Evolutionary conservation across 1,140 invertebrate genomes (phyloP).

Genomic region (Papilio polyxenes): DNA sequence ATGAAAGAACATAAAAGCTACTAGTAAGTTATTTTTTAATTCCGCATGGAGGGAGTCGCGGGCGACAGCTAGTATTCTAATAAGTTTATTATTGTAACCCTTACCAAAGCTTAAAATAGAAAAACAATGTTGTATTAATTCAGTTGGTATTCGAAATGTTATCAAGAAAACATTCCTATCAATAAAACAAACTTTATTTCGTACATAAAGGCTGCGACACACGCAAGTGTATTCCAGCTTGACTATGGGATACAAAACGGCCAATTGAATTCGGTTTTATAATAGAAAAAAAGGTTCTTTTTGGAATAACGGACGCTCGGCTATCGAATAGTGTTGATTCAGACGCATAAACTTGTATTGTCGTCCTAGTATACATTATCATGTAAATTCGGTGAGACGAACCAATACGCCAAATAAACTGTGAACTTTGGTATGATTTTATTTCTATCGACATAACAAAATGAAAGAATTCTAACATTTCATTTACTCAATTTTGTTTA

Average conservation of each 20-base stretch:
- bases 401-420: conserved; percentile 16
- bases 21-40: no score
- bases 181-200: conserved; percentile 25
- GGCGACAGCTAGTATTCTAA: no score
- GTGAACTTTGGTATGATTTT: neutral
- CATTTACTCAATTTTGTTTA: neutral
- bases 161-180: conserved; percentile 24
- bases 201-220: conserved; percentile 15
- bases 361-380: conserved; percentile 40
- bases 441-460: neutral
- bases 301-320: conserved; percentile 29
- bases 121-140: neutral
- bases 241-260: conserved; percentile 34
- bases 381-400: conserved; percentile 41
- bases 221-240: conserved; percentile 32
- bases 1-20: no score
- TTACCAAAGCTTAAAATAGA: neutral
- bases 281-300: conserved; percentile 30
- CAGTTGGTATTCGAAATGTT: neutral
- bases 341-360: conserved; percentile 42
- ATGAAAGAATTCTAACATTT: neutral
- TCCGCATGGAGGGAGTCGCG: no score
- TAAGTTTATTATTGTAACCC: no score
- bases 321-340: conserved; percentile 38
- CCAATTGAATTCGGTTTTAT: conserved; percentile 37